Evolutionary conservation across 1,140 invertebrate species (phyloP).

Genomic region (Drosophila seguyi): DNA sequence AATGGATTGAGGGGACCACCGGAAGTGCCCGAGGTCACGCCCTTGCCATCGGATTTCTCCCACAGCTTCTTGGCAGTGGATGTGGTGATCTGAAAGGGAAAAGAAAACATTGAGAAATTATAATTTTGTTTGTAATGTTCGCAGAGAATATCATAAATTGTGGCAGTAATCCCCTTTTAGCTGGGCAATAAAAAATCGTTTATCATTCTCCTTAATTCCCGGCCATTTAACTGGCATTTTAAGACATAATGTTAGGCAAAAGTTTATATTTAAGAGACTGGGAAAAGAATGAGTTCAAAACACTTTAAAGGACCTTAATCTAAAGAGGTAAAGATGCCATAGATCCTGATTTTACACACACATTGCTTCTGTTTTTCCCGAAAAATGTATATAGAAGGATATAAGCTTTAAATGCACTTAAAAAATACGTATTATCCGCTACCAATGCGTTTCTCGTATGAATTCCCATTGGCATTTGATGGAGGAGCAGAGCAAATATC

Average conservation of each 20-base stretch:
- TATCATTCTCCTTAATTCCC: conserved; percentile 8
- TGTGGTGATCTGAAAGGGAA: conserved; percentile 78
- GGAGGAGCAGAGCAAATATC: conserved; percentile 28
- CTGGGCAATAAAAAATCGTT: background rate
- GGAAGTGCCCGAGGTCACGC: conserved; percentile 63
- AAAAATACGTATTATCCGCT: too few relatives aligned
- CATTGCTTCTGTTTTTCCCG: too few relatives aligned
- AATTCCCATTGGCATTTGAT: conserved; percentile 23
- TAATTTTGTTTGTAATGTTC: conserved; percentile 12
- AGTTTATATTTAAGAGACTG: background rate
- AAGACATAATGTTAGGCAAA: background rate
- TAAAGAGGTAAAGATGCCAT: too few relatives aligned
- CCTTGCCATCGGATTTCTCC: conserved; percentile 84
- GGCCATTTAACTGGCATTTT: conserved; percentile 3
- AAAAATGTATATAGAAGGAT: too few relatives aligned
- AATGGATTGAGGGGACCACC: conserved; percentile 80
- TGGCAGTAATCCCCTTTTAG: background rate
- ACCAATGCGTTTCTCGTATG: too few relatives aligned
- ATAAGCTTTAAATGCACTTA: too few relatives aligned
- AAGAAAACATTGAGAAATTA: conserved; percentile 13
- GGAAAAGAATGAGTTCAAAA: background rate
- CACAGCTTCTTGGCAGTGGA: conserved; percentile 85
- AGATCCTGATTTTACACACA: too few relatives aligned
- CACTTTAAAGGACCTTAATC: too few relatives aligned
- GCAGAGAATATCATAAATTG: conserved; percentile 19